A percentile compares a stretch with the other conserved stretches of the same genome.
These are phyloP conservation scores for Rhinogobio ventralis DNA, from an alignment of 2,797 vertebrate species.

Conservation along the genomic window DNA sequence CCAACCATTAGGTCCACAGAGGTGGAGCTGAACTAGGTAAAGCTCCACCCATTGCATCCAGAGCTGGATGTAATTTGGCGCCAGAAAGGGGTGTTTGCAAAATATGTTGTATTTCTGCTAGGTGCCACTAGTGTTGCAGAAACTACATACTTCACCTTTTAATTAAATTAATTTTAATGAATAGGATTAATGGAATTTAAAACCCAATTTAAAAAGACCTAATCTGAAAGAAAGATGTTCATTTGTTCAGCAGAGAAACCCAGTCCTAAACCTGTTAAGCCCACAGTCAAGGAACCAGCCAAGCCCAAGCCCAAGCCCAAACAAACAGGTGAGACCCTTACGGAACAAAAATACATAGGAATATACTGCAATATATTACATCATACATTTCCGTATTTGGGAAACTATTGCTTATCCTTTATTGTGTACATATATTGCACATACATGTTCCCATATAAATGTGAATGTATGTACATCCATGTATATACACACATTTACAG, in stretches of 20 bases:
- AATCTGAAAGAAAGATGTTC: slow-evolving; percentile 58
- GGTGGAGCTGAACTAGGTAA: too few species aligned
- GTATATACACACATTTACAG: too few species aligned
- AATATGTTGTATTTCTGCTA: not conserved
- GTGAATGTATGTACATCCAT: too few species aligned
- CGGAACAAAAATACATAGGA: too few species aligned
- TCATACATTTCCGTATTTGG: too few species aligned
- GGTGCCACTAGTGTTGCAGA: not conserved
- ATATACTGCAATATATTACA: too few species aligned
- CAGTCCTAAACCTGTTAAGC: slow-evolving; percentile 71
- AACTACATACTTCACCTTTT: not conserved
- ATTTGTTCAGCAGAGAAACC: slow-evolving; percentile 57
- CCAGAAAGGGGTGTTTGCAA: not conserved
- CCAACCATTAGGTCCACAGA: too few species aligned
- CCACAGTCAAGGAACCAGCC: slow-evolving; percentile 77
- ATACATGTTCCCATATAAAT: too few species aligned
- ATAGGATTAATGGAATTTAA: not conserved
- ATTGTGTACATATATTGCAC: too few species aligned
- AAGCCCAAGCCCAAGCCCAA: slow-evolving; percentile 74
- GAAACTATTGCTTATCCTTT: too few species aligned
- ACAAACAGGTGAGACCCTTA: slow-evolving; percentile 64
- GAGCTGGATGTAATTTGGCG: not conserved
- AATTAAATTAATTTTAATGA: not conserved
- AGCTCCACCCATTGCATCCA: too few species aligned
- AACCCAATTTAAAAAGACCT: not conserved